Evolutionary conservation across 2,113 vertebrate genomes (phyloP).

Genomic region (Psittacula cyanocephala): DNA sequence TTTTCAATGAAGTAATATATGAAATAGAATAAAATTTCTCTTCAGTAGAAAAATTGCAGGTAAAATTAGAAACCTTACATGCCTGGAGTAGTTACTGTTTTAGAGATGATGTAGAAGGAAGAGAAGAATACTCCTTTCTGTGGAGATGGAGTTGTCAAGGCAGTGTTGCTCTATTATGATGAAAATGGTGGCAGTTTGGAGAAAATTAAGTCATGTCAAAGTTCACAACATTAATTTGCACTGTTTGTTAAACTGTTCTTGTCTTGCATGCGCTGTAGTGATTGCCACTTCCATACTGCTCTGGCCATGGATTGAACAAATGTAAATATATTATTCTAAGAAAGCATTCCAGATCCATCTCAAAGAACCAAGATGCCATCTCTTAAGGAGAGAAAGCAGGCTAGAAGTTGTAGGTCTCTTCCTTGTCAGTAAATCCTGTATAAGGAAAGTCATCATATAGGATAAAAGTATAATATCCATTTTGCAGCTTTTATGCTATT

Average conservation of each 20-base stretch:
- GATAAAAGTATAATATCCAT: neutral
- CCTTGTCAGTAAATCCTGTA: neutral
- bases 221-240: neutral
- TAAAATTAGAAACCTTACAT: neutral
- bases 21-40: neutral
- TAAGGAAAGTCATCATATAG: neutral
- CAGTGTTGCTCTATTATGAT: neutral
- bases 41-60: neutral
- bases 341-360: neutral
- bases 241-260: neutral
- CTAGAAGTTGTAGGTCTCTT: neutral
- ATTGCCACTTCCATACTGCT: neutral
- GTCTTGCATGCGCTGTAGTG: neutral
- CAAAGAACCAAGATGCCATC: neutral
- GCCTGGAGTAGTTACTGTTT: neutral
- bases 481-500: neutral
- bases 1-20: neutral
- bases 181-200: neutral
- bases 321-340: neutral
- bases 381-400: neutral
- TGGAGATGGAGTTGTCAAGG: neutral
- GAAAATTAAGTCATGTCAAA: neutral
- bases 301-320: neutral
- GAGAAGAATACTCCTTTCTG: neutral
- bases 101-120: neutral